Conservation (phyloP, 2,888 invertebrate species). For the Urechis unicinctus region DNA sequence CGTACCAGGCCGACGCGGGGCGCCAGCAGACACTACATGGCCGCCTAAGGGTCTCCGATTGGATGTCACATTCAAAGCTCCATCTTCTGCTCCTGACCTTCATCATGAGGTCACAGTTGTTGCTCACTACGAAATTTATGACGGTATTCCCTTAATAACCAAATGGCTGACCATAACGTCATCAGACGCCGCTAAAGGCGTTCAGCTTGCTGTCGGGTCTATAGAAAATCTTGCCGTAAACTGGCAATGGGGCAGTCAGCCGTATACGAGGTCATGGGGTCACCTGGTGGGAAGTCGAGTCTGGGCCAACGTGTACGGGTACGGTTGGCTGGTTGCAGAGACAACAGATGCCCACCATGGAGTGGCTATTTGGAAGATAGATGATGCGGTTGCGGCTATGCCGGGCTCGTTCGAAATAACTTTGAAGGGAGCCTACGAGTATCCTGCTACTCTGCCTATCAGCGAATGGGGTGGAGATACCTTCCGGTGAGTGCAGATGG, state of each 20-base stretch:
- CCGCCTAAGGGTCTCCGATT: conserved; percentile 19
- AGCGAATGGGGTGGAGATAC: not conserved
- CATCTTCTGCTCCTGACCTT: conserved; percentile 12
- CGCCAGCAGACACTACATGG: conserved; percentile 19
- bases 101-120: conserved; percentile 15
- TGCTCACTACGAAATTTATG: conserved; percentile 23
- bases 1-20: conserved; percentile 13
- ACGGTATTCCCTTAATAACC: conserved; percentile 19
- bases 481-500: no score
- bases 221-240: conserved; percentile 20
- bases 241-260: conserved; percentile 15
- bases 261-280: not conserved
- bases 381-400: conserved; percentile 11
- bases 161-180: conserved; percentile 18
- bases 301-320: not conserved
- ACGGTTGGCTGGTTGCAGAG: conserved; percentile 17
- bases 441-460: not conserved
- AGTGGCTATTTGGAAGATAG: conserved; percentile 12
- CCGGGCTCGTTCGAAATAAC: conserved; percentile 19
- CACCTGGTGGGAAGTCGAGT: not conserved
- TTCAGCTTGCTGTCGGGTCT: conserved; percentile 4
- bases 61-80: conserved; percentile 13
- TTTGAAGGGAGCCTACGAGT: conserved; percentile 17
- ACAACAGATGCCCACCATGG: conserved; percentile 18
- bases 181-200: not conserved